Base-by-base conservation (phyloP, 2,797 vertebrate species). In the Cyprinodon diabolis region DNA sequence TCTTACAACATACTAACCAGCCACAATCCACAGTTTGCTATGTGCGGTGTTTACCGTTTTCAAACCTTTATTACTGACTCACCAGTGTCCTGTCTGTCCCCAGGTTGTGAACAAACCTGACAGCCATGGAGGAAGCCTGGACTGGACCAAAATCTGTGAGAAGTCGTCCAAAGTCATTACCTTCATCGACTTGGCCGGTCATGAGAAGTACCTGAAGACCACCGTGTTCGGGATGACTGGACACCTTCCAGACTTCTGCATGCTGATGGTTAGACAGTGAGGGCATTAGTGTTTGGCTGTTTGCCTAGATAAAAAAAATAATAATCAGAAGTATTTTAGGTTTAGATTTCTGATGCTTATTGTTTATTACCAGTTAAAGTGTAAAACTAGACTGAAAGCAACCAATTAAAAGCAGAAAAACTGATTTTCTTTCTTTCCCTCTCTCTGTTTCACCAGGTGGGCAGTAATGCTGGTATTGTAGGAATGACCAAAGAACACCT, bases 401-500 rank as follows among this genome's bases (percentile, higher is more conserved):
- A 17, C 19, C 17, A n/a, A 54, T 5, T n/a, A 15, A 8, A n/a
- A 54, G 23, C 12, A 37, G 7, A 30, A 37, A 11, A 8, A 15
- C 6, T 0, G 5, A 13, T 14, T 71, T 23, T 10, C 9, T 4
- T 8, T 62, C 19, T 30, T 51, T 15, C 14, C 0, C 30, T 30
- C 5, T 17, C 6, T n/a, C 0, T 69, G 1, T 40, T n/a, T 69
- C 23, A 13, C 45, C 88, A 99, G 97, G 98, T 99, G 72, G 98
- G 98, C 90, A 99, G 98, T 82, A 99, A 99, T 0, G 98, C 98
- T 73, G 98, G 98, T 66, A 99, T 99, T 54, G 98, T 99, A 77
- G 98, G 98, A n/a, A 99, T 99, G 98, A 99, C 98, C 78, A 99
- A 99, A 91, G 97, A 99, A 88, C 98, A 99, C 69, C 92, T 99